phyloP scores from a whole-genome alignment of 2,888 invertebrate species.

The Paralinhomoeus sp. region DNA sequence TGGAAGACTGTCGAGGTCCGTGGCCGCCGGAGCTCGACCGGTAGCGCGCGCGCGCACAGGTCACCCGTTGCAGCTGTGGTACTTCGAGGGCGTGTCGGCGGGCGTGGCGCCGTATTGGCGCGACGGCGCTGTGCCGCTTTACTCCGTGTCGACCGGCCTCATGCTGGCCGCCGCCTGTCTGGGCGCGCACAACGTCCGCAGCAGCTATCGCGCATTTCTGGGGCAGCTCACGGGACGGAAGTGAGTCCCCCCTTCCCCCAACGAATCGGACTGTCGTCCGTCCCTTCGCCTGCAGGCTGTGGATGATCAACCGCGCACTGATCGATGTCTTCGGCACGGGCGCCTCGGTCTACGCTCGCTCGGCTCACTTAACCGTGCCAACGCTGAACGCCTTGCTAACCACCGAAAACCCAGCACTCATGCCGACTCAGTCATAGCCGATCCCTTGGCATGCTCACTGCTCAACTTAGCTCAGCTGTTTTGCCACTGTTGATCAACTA shows the following conservation, averaged over 20 bases:
- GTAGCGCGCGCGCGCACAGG: background rate
- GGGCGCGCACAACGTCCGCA: conserved; percentile 48
- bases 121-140: conserved; percentile 45
- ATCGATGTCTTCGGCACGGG: conserved; percentile 2
- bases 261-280: conserved; percentile 39
- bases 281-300: background rate
- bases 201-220: conserved; percentile 56
- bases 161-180: conserved; percentile 52
- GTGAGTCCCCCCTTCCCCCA: conserved; percentile 24
- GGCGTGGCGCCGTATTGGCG: conserved; percentile 44
- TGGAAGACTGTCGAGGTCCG: conserved; percentile 57
- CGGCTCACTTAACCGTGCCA: background rate
- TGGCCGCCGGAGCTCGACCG: no score
- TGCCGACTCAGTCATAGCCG: background rate
- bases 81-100: conserved; percentile 43
- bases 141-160: conserved; percentile 50
- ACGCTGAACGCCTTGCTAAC: background rate
- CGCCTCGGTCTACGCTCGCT: background rate
- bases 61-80: conserved; percentile 39
- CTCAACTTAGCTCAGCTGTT: no score
- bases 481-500: no score
- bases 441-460: no score
- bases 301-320: background rate
- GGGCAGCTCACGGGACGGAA: conserved; percentile 42
- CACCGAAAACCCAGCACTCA: conserved; percentile 1